phyloP scores from a whole-genome alignment of 2,888 invertebrate genomes.

The Volucella bombylans region DNA sequence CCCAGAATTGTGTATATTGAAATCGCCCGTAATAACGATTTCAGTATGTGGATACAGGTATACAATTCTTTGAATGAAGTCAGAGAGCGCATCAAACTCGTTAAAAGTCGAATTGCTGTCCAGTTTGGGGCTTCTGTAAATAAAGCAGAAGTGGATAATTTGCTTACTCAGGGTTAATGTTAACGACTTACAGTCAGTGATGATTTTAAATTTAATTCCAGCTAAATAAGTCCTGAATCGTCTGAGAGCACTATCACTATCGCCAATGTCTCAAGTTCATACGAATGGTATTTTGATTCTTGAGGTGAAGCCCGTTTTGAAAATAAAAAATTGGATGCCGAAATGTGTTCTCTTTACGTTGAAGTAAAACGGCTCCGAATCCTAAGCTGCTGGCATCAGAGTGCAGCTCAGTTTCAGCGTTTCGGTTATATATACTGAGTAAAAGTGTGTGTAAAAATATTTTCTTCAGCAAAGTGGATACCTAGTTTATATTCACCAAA shows the following conservation, averaged over 20 bases:
- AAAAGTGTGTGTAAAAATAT: slow-evolving; percentile 68
- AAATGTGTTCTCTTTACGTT: slow-evolving; percentile 64
- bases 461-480: slow-evolving; percentile 40
- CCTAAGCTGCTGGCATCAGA: slow-evolving; percentile 76
- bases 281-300: slow-evolving; percentile 76
- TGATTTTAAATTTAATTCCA: slow-evolving; percentile 75
- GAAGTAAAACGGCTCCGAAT: slow-evolving; percentile 75
- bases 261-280: slow-evolving; percentile 76
- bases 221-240: slow-evolving; percentile 75
- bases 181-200: slow-evolving; percentile 75
- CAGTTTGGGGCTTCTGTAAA: too few species aligned
- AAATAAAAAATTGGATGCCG: slow-evolving; percentile 77
- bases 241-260: slow-evolving; percentile 75
- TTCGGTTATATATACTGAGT: slow-evolving; percentile 76
- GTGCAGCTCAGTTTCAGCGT: slow-evolving; percentile 76
- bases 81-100: too few species aligned
- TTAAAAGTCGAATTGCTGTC: too few species aligned
- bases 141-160: too few species aligned
- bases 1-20: too few species aligned
- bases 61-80: too few species aligned
- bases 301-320: slow-evolving; percentile 74
- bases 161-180: slow-evolving; percentile 65
- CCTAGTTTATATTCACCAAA: slow-evolving; percentile 49
- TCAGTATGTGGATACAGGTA: too few species aligned
- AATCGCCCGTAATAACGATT: too few species aligned